Base-by-base conservation (phyloP, 2,797 vertebrate species). In the Miichthys miiuy region DNA sequence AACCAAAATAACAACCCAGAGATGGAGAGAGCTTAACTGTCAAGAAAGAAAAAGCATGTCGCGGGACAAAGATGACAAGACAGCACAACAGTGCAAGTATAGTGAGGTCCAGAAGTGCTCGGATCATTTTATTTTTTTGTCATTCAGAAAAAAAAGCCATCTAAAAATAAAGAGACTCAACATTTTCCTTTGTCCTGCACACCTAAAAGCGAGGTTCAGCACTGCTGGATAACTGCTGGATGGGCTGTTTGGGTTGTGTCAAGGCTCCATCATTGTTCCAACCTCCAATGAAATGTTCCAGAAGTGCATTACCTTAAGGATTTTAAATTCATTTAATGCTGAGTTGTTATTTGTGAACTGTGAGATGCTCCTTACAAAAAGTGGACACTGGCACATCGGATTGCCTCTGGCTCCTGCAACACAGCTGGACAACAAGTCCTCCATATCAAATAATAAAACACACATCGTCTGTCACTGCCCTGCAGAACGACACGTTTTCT, bases 1-100 rank as follows among this genome's bases (percentile, higher is more conserved):
- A 87, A 93, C 90, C 79, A 92, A 93, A 93, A 93, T 90, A 93
- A 94, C 86, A 93, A 92, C 73, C 87, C 86, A 72, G 68, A 80
- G 75, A 77, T n/a, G 77, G 66, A 72, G 72, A 70, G 78, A 60
- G 76, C 50, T 82, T 55, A 30, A 60, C 78, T 81, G 79, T 81
- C 61, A 72, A 72, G 66, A 44, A 77, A 82, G 69, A 68, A 83
- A 84, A 86, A 69, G 67, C 57, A 73, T 61, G 50, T 69, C 30
- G 67, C 68, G 71, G 71, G 79, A 84, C 78, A 82, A 80, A 87
- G 76, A 87, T 85, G 87, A 89, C 85, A 82, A 75, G 78, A 80
- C 79, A 68, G 67, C 69, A 68, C 69, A 70, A 52, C 68, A 62
- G 30, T 10, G 46, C 42, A 17, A 62, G 25, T 20, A 46, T 17